These are phyloP conservation scores for Atta cephalotes DNA, from an alignment of 1,140 invertebrate species.

Conservation along the genomic window DNA sequence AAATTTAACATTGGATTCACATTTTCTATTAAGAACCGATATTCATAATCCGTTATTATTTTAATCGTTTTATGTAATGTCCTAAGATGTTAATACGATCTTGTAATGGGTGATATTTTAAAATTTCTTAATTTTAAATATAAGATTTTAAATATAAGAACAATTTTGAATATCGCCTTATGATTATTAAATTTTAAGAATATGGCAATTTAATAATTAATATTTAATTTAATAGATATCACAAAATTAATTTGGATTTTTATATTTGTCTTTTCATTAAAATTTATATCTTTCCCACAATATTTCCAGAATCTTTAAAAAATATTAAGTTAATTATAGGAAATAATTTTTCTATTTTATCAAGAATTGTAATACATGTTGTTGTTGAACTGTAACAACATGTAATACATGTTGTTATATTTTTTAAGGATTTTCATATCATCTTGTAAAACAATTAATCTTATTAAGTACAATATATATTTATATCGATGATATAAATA, in stretches of 20 bases:
- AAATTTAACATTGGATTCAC: background rate
- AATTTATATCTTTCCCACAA: constrained; percentile 1
- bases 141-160: too few relatives aligned
- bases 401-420: background rate
- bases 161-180: too few relatives aligned
- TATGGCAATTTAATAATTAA: background rate
- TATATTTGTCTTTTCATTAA: background rate
- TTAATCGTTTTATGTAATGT: too few relatives aligned
- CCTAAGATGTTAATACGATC: too few relatives aligned
- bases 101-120: too few relatives aligned
- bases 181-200: too few relatives aligned
- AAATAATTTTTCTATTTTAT: constrained; percentile 1
- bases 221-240: background rate
- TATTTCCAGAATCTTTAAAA: constrained; percentile 7
- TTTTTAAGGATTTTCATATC: background rate
- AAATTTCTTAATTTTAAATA: too few relatives aligned
- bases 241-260: constrained; percentile 1
- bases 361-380: background rate
- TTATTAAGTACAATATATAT: constrained; percentile 46
- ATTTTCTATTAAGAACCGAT: background rate
- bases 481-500: background rate
- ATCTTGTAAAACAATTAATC: background rate
- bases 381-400: background rate
- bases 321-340: constrained; percentile 21
- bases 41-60: too few relatives aligned